phyloP scores from a whole-genome alignment of 1,140 invertebrate species.

The Callitettix versicolor region DNA sequence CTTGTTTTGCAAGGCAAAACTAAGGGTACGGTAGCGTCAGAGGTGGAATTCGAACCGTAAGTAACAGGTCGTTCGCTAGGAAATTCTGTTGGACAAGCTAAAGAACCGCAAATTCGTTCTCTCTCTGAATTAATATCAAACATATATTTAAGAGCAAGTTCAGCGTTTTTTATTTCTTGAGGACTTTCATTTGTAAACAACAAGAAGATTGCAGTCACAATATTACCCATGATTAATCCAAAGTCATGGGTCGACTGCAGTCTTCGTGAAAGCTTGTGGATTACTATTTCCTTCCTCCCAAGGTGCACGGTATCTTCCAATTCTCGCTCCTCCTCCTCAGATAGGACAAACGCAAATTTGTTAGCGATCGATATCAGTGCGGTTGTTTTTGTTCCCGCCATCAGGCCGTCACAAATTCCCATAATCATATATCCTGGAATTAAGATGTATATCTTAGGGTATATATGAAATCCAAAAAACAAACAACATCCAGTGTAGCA shows the following conservation, averaged over 20 bases:
- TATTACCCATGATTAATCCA: conserved; percentile 42
- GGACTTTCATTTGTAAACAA: conserved; percentile 31
- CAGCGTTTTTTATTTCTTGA: conserved; percentile 12
- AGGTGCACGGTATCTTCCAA: conserved; percentile 16
- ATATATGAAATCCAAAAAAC: conserved; percentile 46
- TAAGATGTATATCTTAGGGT: conserved; percentile 47
- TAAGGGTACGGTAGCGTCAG: conserved; percentile 17
- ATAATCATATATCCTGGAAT: conserved; percentile 46
- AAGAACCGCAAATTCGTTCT: conserved; percentile 40
- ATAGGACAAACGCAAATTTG: conserved; percentile 43
- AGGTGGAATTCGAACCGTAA: not conserved
- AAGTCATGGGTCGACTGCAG: conserved; percentile 46
- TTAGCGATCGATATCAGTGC: conserved; percentile 46
- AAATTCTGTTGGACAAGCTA: conserved; percentile 35
- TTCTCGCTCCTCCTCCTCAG: conserved; percentile 39
- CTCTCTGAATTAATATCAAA: conserved; percentile 36
- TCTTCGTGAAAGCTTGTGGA: conserved; percentile 30
- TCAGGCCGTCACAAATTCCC: conserved; percentile 42
- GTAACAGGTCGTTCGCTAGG: not conserved
- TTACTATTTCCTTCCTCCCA: conserved; percentile 15
- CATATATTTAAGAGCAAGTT: conserved; percentile 25
- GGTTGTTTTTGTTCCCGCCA: conserved; percentile 42
- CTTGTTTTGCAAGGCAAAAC: conserved; percentile 34
- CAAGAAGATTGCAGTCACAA: conserved; percentile 37
- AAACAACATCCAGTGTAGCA: conserved; percentile 40